Percentiles rank a stretch among this genome's conserved stretches.
phyloP scores from a whole-genome alignment of 2,113 vertebrate species.

The Excalfactoria chinensis region DNA sequence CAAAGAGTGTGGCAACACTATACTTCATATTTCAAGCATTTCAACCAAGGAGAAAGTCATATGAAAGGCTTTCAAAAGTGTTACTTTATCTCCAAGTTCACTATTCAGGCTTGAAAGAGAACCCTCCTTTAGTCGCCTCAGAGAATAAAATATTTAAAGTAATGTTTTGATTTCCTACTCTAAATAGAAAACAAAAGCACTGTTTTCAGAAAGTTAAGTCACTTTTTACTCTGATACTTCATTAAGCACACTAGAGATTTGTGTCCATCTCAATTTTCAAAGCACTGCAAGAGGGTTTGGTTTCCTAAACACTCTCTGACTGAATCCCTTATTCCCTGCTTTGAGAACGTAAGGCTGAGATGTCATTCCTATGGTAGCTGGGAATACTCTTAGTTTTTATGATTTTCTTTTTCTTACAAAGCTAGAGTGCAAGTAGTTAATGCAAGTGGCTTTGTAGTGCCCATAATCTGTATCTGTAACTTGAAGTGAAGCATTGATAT shows the following conservation, averaged over 20 bases:
- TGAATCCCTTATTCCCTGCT: slow-evolving; percentile 2
- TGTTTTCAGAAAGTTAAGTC: slow-evolving; percentile 35
- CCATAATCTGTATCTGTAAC: background rate
- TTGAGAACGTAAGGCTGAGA: slow-evolving; percentile 36
- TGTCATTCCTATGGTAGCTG: background rate
- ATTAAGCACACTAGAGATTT: slow-evolving; percentile 25
- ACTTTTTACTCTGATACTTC: slow-evolving; percentile 50
- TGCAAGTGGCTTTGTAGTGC: background rate
- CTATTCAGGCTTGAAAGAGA: slow-evolving; percentile 37
- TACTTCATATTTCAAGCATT: slow-evolving; percentile 24
- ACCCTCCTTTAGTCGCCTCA: background rate
- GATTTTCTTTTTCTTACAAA: background rate
- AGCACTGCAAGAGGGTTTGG: background rate
- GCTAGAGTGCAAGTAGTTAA: background rate
- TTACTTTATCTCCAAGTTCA: slow-evolving; percentile 39
- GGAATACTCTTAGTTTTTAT: background rate
- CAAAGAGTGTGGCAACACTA: background rate
- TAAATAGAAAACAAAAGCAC: slow-evolving; percentile 59
- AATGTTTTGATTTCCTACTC: slow-evolving; percentile 35
- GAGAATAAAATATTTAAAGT: slow-evolving; percentile 26
- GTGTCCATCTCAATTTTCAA: slow-evolving; percentile 42
- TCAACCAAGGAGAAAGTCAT: slow-evolving; percentile 41
- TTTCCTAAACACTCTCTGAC: slow-evolving; percentile 25
- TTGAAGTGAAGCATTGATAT: background rate
- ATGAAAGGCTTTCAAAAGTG: slow-evolving; percentile 49